Conservation (phyloP, 2,888 invertebrate species). For the Corythucha ciliata region DNA sequence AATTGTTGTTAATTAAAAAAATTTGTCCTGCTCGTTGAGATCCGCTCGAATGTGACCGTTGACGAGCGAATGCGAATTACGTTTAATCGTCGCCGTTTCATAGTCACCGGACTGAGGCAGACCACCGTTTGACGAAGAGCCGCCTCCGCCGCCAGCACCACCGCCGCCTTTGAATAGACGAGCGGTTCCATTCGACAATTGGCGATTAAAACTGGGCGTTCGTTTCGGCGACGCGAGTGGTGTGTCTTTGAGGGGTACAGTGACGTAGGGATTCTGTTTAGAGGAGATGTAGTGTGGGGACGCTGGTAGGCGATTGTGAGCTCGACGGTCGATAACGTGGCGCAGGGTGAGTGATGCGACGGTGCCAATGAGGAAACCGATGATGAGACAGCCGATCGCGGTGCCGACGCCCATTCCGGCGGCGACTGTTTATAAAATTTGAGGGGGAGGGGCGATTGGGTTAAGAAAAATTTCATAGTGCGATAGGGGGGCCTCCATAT, state of each 20-base stretch:
- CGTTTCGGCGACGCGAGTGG: slow-evolving; percentile 44
- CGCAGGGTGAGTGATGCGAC: slow-evolving; percentile 34
- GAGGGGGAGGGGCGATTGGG: no score
- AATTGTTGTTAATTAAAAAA: slow-evolving; percentile 43
- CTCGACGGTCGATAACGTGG: slow-evolving; percentile 36
- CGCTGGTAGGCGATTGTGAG: slow-evolving; percentile 54
- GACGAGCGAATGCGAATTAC: slow-evolving; percentile 61
- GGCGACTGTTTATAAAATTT: no score
- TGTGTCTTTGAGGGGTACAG: slow-evolving; percentile 70
- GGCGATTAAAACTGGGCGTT: slow-evolving; percentile 57
- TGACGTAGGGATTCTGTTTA: slow-evolving; percentile 74
- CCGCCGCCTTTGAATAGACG: slow-evolving; percentile 52
- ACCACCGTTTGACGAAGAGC: slow-evolving; percentile 47
- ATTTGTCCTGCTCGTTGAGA: slow-evolving; percentile 57
- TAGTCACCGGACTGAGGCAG: slow-evolving; percentile 61
- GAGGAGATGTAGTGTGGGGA: slow-evolving; percentile 73
- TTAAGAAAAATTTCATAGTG: no score
- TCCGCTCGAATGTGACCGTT: slow-evolving; percentile 49
- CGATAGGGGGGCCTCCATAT: no score
- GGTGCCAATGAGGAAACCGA: slow-evolving; percentile 44
- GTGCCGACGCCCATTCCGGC: slow-evolving; percentile 46
- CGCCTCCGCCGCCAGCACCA: no score
- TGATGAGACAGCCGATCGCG: slow-evolving; percentile 43
- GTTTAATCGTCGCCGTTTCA: slow-evolving; percentile 64
- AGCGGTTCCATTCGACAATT: slow-evolving; percentile 43